Conservation (phyloP, 1,140 invertebrate species). For the Sycobia sp. region DNA sequence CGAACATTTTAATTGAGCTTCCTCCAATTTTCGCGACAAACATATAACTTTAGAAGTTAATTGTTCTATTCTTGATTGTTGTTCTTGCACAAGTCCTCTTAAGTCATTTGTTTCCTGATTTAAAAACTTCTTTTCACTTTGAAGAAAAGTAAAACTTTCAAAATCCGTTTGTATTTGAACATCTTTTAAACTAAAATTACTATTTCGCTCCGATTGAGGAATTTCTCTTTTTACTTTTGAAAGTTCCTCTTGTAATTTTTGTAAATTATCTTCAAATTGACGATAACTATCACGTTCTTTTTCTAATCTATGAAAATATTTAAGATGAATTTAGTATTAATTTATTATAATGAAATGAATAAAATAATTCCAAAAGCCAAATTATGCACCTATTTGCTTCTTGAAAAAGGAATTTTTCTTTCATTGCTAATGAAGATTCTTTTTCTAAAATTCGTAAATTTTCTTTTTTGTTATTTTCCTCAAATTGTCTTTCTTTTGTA, state of each 20-base stretch:
- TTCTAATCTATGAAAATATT: constrained; percentile 49
- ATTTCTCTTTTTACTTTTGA: constrained; percentile 44
- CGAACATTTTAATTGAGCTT: constrained; percentile 41
- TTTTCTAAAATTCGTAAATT: constrained; percentile 45
- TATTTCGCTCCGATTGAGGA: constrained; percentile 4
- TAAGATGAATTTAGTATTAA: too few relatives aligned
- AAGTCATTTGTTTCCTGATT: constrained; percentile 51
- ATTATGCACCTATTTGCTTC: constrained; percentile 55
- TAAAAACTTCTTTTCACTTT: constrained; percentile 39
- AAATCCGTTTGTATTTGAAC: constrained; percentile 52
- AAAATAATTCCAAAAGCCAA: too few relatives aligned
- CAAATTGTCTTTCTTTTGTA: constrained; percentile 48
- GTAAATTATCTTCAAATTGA: constrained; percentile 51
- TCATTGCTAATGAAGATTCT: constrained; percentile 50
- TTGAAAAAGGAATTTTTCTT: constrained; percentile 50
- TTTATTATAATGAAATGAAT: too few relatives aligned
- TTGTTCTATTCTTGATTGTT: constrained; percentile 53
- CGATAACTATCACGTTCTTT: constrained; percentile 45
- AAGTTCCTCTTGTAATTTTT: constrained; percentile 52
- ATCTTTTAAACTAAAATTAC: constrained; percentile 35
- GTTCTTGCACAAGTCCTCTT: constrained; percentile 48
- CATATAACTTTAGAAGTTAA: constrained; percentile 49
- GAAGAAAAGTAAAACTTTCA: constrained; percentile 31
- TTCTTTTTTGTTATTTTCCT: constrained; percentile 42
- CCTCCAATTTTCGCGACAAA: constrained; percentile 52